phyloP scores from a whole-genome alignment of 2,113 vertebrate species.

The Oplegnathus fasciatus region DNA sequence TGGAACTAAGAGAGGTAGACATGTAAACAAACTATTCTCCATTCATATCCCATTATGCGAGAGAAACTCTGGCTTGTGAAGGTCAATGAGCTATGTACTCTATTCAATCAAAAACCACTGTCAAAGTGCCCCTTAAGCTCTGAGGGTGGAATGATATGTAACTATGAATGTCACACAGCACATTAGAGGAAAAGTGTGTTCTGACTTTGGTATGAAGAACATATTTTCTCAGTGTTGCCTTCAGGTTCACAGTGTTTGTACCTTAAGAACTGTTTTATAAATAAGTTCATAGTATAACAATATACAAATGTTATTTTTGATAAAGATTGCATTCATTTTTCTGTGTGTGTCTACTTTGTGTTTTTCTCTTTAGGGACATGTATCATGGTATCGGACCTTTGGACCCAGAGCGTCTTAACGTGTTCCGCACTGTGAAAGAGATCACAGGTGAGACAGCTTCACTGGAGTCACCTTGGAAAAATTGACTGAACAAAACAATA shows the following conservation, averaged over 20 bases:
- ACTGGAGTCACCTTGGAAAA: constrained; percentile 25
- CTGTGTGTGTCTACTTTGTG: not conserved
- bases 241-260: not conserved
- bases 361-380: constrained; percentile 87
- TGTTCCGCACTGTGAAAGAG: constrained; percentile 95
- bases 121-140: constrained; percentile 11
- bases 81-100: not conserved
- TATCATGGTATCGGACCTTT: constrained; percentile 95
- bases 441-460: constrained; percentile 91
- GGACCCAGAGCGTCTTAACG: constrained; percentile 94
- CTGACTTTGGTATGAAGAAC: not conserved
- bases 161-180: not conserved
- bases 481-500: not conserved
- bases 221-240: not conserved
- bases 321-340: not conserved
- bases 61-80: not conserved
- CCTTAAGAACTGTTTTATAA: not conserved
- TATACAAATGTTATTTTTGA: not conserved
- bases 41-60: not conserved
- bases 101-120: not conserved
- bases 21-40: not conserved
- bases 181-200: not conserved
- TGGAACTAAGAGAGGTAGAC: not conserved
- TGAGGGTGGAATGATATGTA: constrained; percentile 1
- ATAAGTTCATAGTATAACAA: not conserved